Base-by-base conservation (phyloP, 2,888 invertebrate genomes). In the Yponomeuta plumbellus region DNA sequence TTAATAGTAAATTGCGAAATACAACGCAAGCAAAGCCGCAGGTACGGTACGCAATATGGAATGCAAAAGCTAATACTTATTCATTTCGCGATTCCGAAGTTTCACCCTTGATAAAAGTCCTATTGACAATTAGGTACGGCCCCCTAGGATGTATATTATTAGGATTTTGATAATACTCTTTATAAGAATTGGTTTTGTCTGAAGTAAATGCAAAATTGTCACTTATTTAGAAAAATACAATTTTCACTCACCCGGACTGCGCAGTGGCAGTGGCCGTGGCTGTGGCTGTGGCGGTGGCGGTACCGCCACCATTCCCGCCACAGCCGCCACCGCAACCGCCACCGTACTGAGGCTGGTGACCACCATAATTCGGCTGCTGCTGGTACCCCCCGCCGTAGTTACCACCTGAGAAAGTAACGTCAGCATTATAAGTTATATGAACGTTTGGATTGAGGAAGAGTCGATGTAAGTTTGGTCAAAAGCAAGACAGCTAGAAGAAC, bases 201-300 rank as follows among this genome's bases (percentile, higher is more conserved):
- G 34, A 34, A 34, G 34, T 34, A 34, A 34, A 8, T 34, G 34
- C 34, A 8, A 34, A 8, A 34, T 34, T 34, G 3, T 34, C 8
- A 8, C 8, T 34, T 6, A 34, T 8, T 34, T 34, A 34, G 8
- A 34, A 8, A 34, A 34, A 52, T 52, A 17, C 44, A 17, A 17
- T 17, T 2, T 52, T 3, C 8, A 2, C 44, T 52, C 44, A 13
- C 44, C 44, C 44, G 3, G 65, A 2, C 1, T n/a, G 8, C 0
- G 80, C 80, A 4, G 78, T 77, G 1, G 84, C 83, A 0, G 80
- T 77, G 0, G 83, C 84, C 0, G 75, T 71, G 1, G 79, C 77
- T 0, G 71, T 67, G 3, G 76, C 73, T 17, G 65, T 57, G 13
- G 67, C 59, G 21, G 64, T 44, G 26, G 67, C 71, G 23, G 71